Evolutionary conservation across 2,888 invertebrate species (phyloP).

Genomic region (Latheticus oryzae): DNA sequence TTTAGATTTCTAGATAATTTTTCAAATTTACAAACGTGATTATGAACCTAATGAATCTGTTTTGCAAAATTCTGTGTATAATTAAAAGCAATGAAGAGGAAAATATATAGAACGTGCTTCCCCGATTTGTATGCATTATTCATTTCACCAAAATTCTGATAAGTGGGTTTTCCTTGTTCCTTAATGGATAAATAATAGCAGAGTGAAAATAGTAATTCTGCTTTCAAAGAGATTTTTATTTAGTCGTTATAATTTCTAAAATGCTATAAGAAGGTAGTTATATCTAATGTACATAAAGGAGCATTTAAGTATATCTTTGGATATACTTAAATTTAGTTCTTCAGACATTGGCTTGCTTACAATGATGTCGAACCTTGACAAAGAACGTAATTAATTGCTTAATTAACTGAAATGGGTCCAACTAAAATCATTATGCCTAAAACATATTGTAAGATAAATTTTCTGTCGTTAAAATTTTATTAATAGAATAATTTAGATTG

Average conservation of each 20-base stretch:
- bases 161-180: slow-evolving; percentile 16
- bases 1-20: too few species aligned
- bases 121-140: slow-evolving; percentile 23
- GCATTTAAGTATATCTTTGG: too few species aligned
- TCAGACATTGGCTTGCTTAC: too few species aligned
- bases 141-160: slow-evolving; percentile 14
- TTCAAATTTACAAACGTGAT: too few species aligned
- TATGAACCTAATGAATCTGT: slow-evolving; percentile 17
- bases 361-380: slow-evolving; percentile 8
- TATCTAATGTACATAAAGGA: too few species aligned
- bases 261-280: too few species aligned
- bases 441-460: slow-evolving; percentile 29
- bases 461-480: slow-evolving; percentile 9
- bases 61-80: slow-evolving; percentile 10
- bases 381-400: slow-evolving; percentile 8
- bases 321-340: too few species aligned
- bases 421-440: slow-evolving; percentile 10
- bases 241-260: too few species aligned
- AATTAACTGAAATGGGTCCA: slow-evolving; percentile 20
- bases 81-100: slow-evolving; percentile 19
- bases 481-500: slow-evolving; percentile 32
- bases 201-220: slow-evolving; percentile 6
- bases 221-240: too few species aligned
- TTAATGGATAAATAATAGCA: slow-evolving; percentile 24
- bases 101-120: slow-evolving; percentile 17